These are phyloP conservation scores for Diachasma alloeum DNA, from an alignment of 1,140 invertebrate species.

Conservation along the genomic window DNA sequence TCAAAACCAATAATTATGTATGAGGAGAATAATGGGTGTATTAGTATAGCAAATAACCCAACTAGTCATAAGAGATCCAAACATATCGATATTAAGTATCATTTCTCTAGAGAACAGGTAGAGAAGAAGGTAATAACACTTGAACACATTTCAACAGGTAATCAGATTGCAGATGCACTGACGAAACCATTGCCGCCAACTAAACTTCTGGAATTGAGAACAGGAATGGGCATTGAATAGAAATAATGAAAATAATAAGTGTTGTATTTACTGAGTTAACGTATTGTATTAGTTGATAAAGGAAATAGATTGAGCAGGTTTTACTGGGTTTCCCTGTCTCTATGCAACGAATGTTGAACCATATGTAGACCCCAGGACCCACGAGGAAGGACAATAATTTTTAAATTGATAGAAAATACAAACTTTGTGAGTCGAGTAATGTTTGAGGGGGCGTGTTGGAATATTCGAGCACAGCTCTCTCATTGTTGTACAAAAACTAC, in stretches of 20 bases:
- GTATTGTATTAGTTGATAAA: neutral
- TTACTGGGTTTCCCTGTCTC: conserved; percentile 33
- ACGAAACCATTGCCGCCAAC: conserved; percentile 20
- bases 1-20: neutral
- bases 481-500: too few species aligned
- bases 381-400: too few species aligned
- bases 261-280: neutral
- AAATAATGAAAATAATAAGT: too few species aligned
- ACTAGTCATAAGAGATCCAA: conserved; percentile 11
- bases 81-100: conserved; percentile 22
- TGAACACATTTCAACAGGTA: conserved; percentile 57
- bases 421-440: too few species aligned
- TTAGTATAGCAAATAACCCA: conserved; percentile 20
- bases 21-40: conserved; percentile 20
- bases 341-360: conserved; percentile 32
- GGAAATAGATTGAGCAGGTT: conserved; percentile 26
- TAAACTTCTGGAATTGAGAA: conserved; percentile 49
- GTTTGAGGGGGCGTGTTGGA: too few species aligned
- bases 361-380: conserved; percentile 4
- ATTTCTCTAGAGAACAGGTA: conserved; percentile 18
- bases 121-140: conserved; percentile 42
- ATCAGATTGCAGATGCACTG: conserved; percentile 53
- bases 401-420: too few species aligned
- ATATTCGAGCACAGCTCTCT: too few species aligned
- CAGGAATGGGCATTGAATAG: conserved; percentile 46